Percentiles rank a stretch among this genome's conserved stretches.
These are phyloP conservation scores for Halcyon senegalensis DNA, from an alignment of 2,113 vertebrate genomes.

Conservation along the genomic window DNA sequence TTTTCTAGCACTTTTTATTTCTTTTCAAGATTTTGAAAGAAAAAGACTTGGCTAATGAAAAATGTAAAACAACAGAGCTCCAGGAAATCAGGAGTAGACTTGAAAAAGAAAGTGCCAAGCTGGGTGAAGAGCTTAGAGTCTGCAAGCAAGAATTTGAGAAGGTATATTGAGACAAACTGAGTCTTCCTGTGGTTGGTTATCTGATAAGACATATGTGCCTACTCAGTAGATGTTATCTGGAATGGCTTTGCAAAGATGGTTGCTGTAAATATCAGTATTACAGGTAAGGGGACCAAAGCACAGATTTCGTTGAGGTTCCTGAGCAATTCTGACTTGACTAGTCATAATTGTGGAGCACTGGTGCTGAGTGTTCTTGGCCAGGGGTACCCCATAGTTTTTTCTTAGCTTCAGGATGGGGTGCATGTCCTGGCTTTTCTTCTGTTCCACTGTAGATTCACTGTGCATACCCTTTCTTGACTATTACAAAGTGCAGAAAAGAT, in stretches of 20 bases:
- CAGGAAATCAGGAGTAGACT: conserved; percentile 81
- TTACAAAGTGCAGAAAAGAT: not conserved
- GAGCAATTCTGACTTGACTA: not conserved
- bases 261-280: conserved; percentile 6
- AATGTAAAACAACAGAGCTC: conserved; percentile 81
- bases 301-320: not conserved
- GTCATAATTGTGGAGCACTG: not conserved
- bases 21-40: conserved; percentile 81
- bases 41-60: conserved; percentile 87
- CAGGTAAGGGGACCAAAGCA: not conserved
- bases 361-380: not conserved
- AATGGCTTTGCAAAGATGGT: conserved; percentile 1
- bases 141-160: conserved; percentile 86
- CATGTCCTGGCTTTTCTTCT: not conserved
- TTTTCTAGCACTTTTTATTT: conserved; percentile 8
- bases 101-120: conserved; percentile 82
- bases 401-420: not conserved
- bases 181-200: not conserved
- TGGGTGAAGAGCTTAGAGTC: conserved; percentile 82
- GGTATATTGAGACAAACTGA: conserved; percentile 73
- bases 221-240: not conserved
- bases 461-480: not conserved
- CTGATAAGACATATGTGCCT: not conserved
- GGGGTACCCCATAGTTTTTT: not conserved
- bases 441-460: not conserved